Evolutionary conservation across 1,140 invertebrate species (phyloP).

Genomic region (Pachyrhynchus sulphureomaculatus): DNA sequence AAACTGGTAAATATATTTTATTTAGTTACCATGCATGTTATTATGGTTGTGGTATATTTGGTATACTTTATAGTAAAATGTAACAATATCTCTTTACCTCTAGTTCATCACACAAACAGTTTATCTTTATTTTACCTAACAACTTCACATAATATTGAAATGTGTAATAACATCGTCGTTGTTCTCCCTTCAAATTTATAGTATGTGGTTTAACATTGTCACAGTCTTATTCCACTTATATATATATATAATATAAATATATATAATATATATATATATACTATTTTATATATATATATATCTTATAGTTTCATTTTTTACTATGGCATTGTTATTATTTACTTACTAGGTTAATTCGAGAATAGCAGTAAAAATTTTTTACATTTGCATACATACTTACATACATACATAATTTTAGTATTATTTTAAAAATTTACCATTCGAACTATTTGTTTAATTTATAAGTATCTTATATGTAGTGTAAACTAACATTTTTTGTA

Average conservation of each 20-base stretch:
- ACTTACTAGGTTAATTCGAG: no score
- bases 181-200: no score
- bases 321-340: no score
- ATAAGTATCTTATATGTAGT: conserved; percentile 20
- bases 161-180: no score
- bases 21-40: conserved; percentile 10
- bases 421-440: conserved; percentile 15
- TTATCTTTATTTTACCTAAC: conserved; percentile 15
- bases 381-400: conserved; percentile 3
- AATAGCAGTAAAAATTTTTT: no score
- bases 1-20: conserved; percentile 14
- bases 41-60: conserved; percentile 16
- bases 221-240: no score
- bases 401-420: conserved; percentile 7
- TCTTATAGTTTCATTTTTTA: no score
- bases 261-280: no score
- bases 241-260: no score
- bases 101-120: background rate
- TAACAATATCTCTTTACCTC: background rate
- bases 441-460: conserved; percentile 22
- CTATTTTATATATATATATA: no score
- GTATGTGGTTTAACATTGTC: no score
- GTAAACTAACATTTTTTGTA: conserved; percentile 22
- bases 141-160: background rate
- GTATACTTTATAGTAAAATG: conserved; percentile 1